These are phyloP conservation scores for Urocyon cinereoargenteus DNA, from an alignment of 2,797 vertebrate species.

Conservation along the genomic window DNA sequence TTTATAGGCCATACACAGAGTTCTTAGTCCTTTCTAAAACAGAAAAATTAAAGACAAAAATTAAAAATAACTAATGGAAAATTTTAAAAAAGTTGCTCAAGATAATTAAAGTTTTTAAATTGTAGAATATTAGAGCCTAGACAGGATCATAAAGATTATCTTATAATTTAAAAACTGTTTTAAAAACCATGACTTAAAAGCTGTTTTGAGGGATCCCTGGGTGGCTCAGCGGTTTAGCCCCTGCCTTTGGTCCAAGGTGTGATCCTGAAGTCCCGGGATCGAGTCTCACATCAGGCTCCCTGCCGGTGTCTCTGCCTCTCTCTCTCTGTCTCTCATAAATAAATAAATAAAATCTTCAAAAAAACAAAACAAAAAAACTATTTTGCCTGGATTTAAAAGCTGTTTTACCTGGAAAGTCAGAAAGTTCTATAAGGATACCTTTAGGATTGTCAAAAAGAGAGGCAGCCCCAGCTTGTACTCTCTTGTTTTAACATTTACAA, in stretches of 20 bases:
- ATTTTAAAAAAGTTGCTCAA: slow-evolving; percentile 17
- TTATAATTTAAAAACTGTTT: slow-evolving; percentile 18
- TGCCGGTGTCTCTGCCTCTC: no score
- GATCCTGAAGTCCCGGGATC: no score
- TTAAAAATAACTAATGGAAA: slow-evolving; percentile 19
- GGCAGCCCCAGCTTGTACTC: background rate
- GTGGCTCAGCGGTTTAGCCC: no score
- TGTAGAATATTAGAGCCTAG: background rate
- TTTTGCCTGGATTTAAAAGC: background rate
- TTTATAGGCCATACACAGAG: slow-evolving; percentile 95
- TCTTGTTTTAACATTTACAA: slow-evolving; percentile 16
- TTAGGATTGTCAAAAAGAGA: background rate
- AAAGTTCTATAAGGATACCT: background rate
- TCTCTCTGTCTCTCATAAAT: no score
- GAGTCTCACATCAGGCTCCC: no score
- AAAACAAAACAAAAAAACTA: no score
- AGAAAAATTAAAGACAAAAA: slow-evolving; percentile 55
- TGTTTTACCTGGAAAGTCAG: background rate
- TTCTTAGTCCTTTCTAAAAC: slow-evolving; percentile 96
- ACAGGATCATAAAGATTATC: slow-evolving; percentile 9
- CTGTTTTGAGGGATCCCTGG: background rate
- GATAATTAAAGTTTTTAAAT: slow-evolving; percentile 18
- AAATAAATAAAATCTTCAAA: no score
- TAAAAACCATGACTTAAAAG: slow-evolving; percentile 9
- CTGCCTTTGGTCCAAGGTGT: no score